A percentile compares a stretch with the other conserved stretches of the same genome.
phyloP scores from a whole-genome alignment of 2,888 invertebrate species.

The Copidosoma aretas region DNA sequence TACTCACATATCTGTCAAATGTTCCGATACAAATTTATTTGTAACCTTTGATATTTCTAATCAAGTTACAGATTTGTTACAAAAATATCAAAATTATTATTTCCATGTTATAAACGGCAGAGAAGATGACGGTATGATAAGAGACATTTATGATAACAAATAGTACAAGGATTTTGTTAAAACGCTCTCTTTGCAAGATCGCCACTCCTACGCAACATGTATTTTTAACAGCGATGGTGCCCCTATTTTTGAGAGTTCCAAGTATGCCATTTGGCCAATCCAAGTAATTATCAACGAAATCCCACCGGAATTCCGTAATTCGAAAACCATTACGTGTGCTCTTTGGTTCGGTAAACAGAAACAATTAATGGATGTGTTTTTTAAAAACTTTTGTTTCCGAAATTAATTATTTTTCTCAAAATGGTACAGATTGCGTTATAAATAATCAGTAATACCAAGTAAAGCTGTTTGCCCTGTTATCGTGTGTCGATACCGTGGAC shows the following conservation, averaged over 20 bases:
- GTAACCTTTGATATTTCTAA: neutral
- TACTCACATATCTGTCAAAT: neutral
- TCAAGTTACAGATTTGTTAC: neutral
- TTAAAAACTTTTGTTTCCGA: no score
- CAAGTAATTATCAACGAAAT: slow-evolving; percentile 37
- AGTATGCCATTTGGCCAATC: slow-evolving; percentile 38
- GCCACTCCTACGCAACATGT: slow-evolving; percentile 24
- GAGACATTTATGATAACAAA: slow-evolving; percentile 7
- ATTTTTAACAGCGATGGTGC: slow-evolving; percentile 40
- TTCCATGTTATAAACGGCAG: neutral
- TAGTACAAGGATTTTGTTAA: slow-evolving; percentile 1
- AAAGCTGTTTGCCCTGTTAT: slow-evolving; percentile 7
- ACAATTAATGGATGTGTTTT: no score
- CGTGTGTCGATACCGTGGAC: neutral
- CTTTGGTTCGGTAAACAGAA: no score
- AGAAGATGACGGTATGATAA: neutral
- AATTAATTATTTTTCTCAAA: no score
- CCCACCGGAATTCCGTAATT: slow-evolving; percentile 28
- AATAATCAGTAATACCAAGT: no score
- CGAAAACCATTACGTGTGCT: slow-evolving; percentile 16
- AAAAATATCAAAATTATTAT: neutral
- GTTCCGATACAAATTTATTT: neutral
- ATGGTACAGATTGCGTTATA: no score
- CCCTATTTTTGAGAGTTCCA: slow-evolving; percentile 31
- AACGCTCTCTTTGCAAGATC: neutral